Evolutionary conservation across 2,888 invertebrate species (phyloP).

Genomic region (Mimumesa dahlbomi): DNA sequence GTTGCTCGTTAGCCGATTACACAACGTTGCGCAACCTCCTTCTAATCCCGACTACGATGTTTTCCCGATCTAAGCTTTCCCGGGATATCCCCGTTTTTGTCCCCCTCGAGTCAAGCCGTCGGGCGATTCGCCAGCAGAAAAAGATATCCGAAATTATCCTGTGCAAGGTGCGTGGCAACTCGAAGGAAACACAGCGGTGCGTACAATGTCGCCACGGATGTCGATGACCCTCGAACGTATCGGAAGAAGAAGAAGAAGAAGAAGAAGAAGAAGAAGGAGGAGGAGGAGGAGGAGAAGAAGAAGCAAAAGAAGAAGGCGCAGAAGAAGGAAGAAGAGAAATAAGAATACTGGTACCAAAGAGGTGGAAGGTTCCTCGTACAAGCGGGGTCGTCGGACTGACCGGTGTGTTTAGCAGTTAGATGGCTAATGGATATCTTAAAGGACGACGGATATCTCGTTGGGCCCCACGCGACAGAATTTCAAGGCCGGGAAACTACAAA

Average conservation of each 20-base stretch:
- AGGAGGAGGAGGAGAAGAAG: constrained; percentile 20
- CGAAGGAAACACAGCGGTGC: constrained; percentile 39
- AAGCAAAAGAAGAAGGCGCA: constrained; percentile 24
- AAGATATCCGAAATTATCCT: constrained; percentile 53
- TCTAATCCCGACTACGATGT: constrained; percentile 14
- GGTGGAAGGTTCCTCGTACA: constrained; percentile 26
- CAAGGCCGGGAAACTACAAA: too few relatives aligned
- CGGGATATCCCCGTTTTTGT: neutral
- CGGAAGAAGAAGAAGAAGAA: constrained; percentile 16
- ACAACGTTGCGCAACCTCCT: constrained; percentile 53
- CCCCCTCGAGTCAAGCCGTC: neutral
- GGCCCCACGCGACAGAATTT: too few relatives aligned
- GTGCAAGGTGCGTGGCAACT: constrained; percentile 66
- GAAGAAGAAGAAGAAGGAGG: constrained; percentile 16
- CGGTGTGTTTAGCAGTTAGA: constrained; percentile 65
- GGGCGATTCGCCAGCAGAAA: neutral
- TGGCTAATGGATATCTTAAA: constrained; percentile 67
- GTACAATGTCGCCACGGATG: constrained; percentile 60
- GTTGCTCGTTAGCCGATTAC: constrained; percentile 63
- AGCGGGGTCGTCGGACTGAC: constrained; percentile 60
- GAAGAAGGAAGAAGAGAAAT: constrained; percentile 38
- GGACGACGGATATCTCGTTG: constrained; percentile 57
- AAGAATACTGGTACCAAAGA: constrained; percentile 16
- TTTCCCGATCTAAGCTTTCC: constrained; percentile 10
- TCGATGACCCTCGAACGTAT: constrained; percentile 69